Base-by-base conservation (phyloP, 2,113 vertebrate genomes). In the Neolamprologus toae region DNA sequence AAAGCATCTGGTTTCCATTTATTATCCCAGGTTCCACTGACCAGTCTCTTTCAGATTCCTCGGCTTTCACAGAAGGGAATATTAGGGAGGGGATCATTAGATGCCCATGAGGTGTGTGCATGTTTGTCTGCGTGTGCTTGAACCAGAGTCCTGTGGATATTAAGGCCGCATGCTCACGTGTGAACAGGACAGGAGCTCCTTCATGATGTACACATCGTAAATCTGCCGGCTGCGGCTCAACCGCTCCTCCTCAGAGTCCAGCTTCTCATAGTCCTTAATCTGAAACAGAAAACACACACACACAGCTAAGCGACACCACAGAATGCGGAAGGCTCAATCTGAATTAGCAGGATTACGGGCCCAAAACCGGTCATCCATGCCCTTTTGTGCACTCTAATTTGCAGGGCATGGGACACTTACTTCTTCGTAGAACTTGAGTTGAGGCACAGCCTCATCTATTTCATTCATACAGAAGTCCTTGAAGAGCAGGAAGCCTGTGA, bases 381-480 rank as follows among this genome's bases (percentile, higher is more conserved):
- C 85, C 81, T 66, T 19, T 33, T 87, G 86, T 59, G 87, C 23
- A 3, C 10, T 53, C 49, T 91, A 87, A 94, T 90, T 85, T 57
- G 53, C 61, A 5, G 21, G 49, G 59, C 73, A 23, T 61, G 2
- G 6, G 3, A 8, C 14, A 83, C 97, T 96, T 82, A 99, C 98
- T 97, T 99, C 98, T 92, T 99, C 98, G 9, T 99, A 99, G 94
- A 99, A 99, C 96, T 98, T 99, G 92, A 99, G 97, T 88, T 99
- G 98, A 5, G 98, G 98, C 26, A 99, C 98, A 17, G 97, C 98
- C 96, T 99, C 98, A 55, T 99, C 98, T 0, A 99, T 98, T 92
- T 99, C 98, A 9, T 97, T 98, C 97, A 98, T 94, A 94, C 98
- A 99, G 93, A 98, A 99, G 95, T 99, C 98, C 96, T 99, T 99